Percentiles rank a stretch among this genome's conserved stretches.
These are phyloP conservation scores for Drosophila conformis DNA, from an alignment of 2,888 invertebrate genomes.

Conservation along the genomic window DNA sequence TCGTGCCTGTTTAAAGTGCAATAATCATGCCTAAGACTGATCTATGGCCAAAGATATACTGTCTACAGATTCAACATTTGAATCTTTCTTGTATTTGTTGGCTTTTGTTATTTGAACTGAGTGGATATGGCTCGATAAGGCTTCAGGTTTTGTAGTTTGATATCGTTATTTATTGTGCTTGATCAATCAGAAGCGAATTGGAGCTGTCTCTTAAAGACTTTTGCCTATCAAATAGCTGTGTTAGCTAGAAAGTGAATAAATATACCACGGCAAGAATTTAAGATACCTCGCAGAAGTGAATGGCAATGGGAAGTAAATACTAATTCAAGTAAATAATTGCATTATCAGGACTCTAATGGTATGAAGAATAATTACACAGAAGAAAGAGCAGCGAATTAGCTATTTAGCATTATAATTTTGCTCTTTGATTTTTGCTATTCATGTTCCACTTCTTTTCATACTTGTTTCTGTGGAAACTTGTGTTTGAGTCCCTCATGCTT, in stretches of 20 bases:
- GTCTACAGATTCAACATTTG: conserved; percentile 28
- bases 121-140: conserved; percentile 38
- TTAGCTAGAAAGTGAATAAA: not conserved
- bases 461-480: not conserved
- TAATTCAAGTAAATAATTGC: not conserved
- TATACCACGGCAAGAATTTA: not conserved
- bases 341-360: not conserved
- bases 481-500: not conserved
- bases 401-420: not conserved
- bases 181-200: conserved; percentile 57
- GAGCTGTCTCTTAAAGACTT: conserved; percentile 8
- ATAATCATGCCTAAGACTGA: conserved; percentile 73
- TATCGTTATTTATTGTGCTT: conserved; percentile 51
- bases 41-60: conserved; percentile 58
- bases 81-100: conserved; percentile 20
- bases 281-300: not conserved
- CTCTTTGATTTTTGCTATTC: not conserved
- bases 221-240: conserved; percentile 21
- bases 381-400: not conserved
- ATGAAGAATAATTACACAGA: not conserved
- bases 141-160: conserved; percentile 42
- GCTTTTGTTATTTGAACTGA: conserved; percentile 29
- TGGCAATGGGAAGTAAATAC: fast-evolving
- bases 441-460: not conserved
- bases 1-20: conserved; percentile 72